Conservation (phyloP, 2,888 invertebrate species). For the Halictus quadricinctus region DNA sequence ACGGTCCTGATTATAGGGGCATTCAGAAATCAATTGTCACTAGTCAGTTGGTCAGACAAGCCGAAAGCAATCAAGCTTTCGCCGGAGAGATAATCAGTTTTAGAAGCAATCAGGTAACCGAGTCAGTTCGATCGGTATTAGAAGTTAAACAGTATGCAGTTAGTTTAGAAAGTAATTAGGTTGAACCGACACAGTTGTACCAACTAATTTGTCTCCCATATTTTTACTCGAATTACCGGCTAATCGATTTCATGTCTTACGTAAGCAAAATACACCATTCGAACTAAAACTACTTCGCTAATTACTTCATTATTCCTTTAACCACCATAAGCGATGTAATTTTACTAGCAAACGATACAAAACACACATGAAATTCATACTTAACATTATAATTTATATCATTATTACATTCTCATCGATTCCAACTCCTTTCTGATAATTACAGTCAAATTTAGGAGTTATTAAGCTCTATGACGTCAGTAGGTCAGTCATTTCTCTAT, state of each 20-base stretch:
- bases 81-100: slow-evolving; percentile 16
- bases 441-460: neutral
- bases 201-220: slow-evolving; percentile 2
- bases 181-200: neutral
- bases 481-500: neutral
- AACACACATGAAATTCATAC: neutral
- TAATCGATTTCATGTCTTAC: slow-evolving; percentile 2
- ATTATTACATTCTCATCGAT: neutral
- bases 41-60: slow-evolving; percentile 13
- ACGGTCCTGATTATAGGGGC: slow-evolving; percentile 7
- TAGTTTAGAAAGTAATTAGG: slow-evolving; percentile 18
- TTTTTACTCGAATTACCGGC: neutral
- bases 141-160: slow-evolving; percentile 18
- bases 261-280: neutral
- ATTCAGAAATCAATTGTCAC: slow-evolving; percentile 16
- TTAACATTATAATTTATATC: neutral
- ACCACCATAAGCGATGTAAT: neutral
- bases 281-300: neutral
- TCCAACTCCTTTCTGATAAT: neutral
- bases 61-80: slow-evolving; percentile 20
- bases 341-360: neutral
- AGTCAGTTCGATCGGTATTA: slow-evolving; percentile 11
- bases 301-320: neutral
- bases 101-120: slow-evolving; percentile 19
- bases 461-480: neutral